phyloP scores from a whole-genome alignment of 2,797 vertebrate genomes.

The Corythornis leucogaster region DNA sequence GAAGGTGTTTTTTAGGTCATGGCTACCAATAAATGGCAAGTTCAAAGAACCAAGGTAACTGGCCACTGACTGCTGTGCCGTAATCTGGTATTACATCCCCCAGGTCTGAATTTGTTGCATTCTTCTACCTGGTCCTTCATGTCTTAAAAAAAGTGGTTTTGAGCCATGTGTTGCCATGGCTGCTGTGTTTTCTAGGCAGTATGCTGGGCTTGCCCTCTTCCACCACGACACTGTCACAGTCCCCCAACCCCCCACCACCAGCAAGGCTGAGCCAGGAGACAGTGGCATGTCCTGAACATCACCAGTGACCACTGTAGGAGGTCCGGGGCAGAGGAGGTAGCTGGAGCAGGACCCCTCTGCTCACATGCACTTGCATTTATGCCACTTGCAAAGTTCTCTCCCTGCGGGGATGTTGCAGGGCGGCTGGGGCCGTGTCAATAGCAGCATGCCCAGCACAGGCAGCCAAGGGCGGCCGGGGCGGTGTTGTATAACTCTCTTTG shows the following conservation, averaged over 20 bases:
- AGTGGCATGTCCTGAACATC: accelerated
- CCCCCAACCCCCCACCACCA: accelerated
- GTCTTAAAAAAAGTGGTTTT: accelerated
- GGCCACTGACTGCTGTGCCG: not conserved
- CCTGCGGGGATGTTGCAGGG: constrained; percentile 5
- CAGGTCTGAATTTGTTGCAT: not conserved
- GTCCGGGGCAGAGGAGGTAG: not conserved
- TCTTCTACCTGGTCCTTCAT: not conserved
- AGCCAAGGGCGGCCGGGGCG: not conserved
- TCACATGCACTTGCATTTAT: not conserved
- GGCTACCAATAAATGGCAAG: not conserved
- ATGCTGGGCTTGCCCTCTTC: not conserved
- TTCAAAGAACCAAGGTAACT: not conserved
- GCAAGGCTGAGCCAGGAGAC: not conserved
- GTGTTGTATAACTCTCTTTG: constrained; percentile 22
- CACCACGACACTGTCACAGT: not conserved
- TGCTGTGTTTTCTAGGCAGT: accelerated
- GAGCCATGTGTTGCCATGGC: accelerated
- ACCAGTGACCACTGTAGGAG: accelerated
- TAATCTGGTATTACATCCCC: not conserved
- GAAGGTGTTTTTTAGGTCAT: not conserved
- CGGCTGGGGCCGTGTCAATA: constrained; percentile 42
- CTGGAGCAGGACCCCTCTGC: not conserved
- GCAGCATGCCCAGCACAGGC: not conserved
- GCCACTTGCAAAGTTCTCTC: not conserved